Evolutionary conservation across 1,140 invertebrate genomes (phyloP).

Genomic region (Phortica variegata): DNA sequence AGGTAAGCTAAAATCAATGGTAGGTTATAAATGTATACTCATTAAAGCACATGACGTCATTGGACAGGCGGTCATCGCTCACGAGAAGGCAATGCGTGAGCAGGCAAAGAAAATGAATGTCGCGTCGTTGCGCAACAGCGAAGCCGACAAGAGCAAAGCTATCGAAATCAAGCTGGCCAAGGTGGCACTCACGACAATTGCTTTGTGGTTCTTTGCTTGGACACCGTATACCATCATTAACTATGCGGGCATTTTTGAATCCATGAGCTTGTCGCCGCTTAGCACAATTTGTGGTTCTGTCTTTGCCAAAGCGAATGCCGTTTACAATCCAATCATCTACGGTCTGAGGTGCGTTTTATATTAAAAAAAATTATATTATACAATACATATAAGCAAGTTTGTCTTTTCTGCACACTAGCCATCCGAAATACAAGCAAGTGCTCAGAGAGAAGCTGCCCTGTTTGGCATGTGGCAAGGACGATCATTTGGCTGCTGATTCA

Average conservation of each 20-base stretch:
- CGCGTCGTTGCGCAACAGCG: slow-evolving; percentile 65
- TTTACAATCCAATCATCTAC: slow-evolving; percentile 71
- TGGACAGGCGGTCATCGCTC: slow-evolving; percentile 65
- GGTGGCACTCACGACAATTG: slow-evolving; percentile 73
- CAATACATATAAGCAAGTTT: not conserved
- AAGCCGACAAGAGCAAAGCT: slow-evolving; percentile 64
- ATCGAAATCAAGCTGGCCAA: slow-evolving; percentile 65
- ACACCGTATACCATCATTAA: slow-evolving; percentile 74
- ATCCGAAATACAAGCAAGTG: slow-evolving; percentile 72
- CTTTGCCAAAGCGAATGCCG: slow-evolving; percentile 68
- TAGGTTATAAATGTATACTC: not conserved
- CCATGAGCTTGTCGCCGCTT: slow-evolving; percentile 64
- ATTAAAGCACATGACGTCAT: not conserved
- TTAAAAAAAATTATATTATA: not conserved
- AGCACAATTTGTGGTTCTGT: slow-evolving; percentile 69
- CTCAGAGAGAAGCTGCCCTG: slow-evolving; percentile 53
- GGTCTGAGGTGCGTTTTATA: slow-evolving; percentile 52
- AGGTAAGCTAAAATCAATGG: slow-evolving; percentile 53
- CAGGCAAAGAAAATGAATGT: slow-evolving; percentile 75
- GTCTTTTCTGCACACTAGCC: slow-evolving; percentile 55
- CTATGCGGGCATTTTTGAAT: slow-evolving; percentile 68
- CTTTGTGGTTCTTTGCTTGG: slow-evolving; percentile 76
- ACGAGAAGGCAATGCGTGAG: slow-evolving; percentile 71
- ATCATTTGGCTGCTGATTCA: slow-evolving; percentile 60
- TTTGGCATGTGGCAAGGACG: slow-evolving; percentile 62